Evolutionary conservation across 2,888 invertebrate species (phyloP), one percentile per base, ranked within the genome.

Genomic region (Polia nebulosa): DNA sequence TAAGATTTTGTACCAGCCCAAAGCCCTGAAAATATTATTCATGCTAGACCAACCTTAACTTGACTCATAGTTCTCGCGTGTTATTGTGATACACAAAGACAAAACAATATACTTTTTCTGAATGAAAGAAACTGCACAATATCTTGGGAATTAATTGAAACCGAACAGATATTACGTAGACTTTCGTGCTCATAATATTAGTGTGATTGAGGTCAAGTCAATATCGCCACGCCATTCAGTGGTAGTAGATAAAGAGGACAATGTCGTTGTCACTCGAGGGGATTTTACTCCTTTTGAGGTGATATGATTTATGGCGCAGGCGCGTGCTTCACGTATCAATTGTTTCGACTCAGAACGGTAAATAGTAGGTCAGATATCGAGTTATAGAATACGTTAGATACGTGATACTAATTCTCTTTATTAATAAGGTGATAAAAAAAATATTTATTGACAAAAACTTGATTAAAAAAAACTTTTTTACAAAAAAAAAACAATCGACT

Each of bases 211-310:
- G 84, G 84, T 62, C 80, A 80, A 74, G 80, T 74, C 36, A 58
- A 69, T 81, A 80, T 70, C 66, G 72, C 72, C 72, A 80, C 76
- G 75, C 78, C 73, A 80, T 76, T 58, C 29, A 63, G 39, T 55
- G 36, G 51, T 53, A 59, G 53, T 59, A 49, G 73, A 15, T 80
- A 90, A 87, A 73, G 87, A 79, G 89, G 87, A 76, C 90, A 88
- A 83, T 85, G 88, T 85, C 87, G 80, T 56, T 66, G 70, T 59
- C 71, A 80, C 89, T 84, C 88, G 67, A 74, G 89, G 90, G 91
- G 85, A 77, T 86, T 85, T 86, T 86, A 84, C 85, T 87, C 85
- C 88, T 85, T 80, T 81, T 86, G 79, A 69, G 79, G 82, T 67
- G 58, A 62, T 72, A 70, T 73, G 79, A 80, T 72, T 81, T 83